Evolutionary conservation across 2,113 vertebrate species (phyloP).

Genomic region (Agelaius phoeniceus): DNA sequence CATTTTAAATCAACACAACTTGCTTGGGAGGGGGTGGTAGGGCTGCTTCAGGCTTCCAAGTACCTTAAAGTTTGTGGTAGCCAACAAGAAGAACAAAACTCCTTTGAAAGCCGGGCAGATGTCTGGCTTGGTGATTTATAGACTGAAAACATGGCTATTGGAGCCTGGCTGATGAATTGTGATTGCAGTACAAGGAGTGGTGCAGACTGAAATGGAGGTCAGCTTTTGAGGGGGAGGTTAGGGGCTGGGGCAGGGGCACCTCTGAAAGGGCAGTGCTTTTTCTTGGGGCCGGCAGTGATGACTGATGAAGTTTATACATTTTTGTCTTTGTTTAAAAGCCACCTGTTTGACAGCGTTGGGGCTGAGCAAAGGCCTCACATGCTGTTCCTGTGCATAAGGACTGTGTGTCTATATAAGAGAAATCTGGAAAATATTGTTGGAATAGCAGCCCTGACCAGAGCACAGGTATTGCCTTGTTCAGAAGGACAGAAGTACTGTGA

Average conservation of each 20-base stretch:
- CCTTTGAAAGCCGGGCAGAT: slow-evolving; percentile 53
- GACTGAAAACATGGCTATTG: slow-evolving; percentile 58
- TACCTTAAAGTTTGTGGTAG: slow-evolving; percentile 50
- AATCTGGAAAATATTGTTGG: background rate
- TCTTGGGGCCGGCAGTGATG: slow-evolving; percentile 22
- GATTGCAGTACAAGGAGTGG: slow-evolving; percentile 32
- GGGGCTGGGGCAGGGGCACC: slow-evolving; percentile 47
- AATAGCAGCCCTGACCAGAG: background rate
- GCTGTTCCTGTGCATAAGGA: background rate
- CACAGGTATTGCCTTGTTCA: background rate
- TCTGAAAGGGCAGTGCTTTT: slow-evolving; percentile 54
- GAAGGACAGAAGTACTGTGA: background rate
- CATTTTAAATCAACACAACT: slow-evolving; percentile 43
- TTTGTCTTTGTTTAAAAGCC: slow-evolving; percentile 61
- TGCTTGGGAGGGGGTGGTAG: slow-evolving; percentile 22
- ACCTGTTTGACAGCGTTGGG: slow-evolving; percentile 16
- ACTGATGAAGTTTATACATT: slow-evolving; percentile 61
- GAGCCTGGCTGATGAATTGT: slow-evolving; percentile 59
- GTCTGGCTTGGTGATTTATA: slow-evolving; percentile 63
- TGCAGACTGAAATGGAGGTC: slow-evolving; percentile 61
- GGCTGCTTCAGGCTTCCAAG: background rate
- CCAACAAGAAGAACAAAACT: slow-evolving; percentile 61
- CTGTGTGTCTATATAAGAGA: background rate
- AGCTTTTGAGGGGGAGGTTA: slow-evolving; percentile 52
- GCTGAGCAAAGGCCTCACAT: slow-evolving; percentile 27